Evolutionary conservation across 2,113 vertebrate genomes (phyloP), one percentile per base, ranked within the genome.

Genomic region (Strix uralensis): DNA sequence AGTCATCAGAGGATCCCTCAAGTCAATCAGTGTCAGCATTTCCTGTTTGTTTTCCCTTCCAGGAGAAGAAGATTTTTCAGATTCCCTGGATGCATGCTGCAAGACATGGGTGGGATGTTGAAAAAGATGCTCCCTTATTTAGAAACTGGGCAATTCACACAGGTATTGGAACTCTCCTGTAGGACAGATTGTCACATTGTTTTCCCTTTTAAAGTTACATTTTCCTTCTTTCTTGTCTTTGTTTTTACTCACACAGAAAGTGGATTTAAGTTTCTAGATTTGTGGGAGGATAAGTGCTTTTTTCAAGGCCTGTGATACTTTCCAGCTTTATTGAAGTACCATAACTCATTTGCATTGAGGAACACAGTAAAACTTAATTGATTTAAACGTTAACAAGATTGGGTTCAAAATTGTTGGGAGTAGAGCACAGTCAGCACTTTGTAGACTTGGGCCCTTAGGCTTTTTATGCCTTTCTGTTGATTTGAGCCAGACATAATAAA

Each of bases 71-170:
- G 97, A 99, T 99, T 97, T 99, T 99, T 97, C 99, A 99, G 97
- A 99, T 99, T 96, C 99, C 99, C 6, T 99, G 99, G 99, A 99
- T 99, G 99, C 99, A 99, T 54, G 99, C 99, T 0, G 99, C 99
- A 71, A 98, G 99, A 73, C 99, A 99, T 17, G 99, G 99, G 13
- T 99, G 99, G 99, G 99, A 99, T 85, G 98, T 99, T 81, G 99
- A 99, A 88, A 99, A 99, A 94, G 99, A 99, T 72, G 99, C 99
- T 19, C 98, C 99, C 4, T 98, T 99, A 78, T 99, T 99, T 96
- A 98, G 98, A 96, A 99, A 99, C 96, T 99, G 99, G 99, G 99
- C 99, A 12, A 98, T 99, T 97, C 99, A 99, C 42, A 99, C 99
- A 98, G 99, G 99, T 99, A 98, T 38, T 61, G 38, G 51, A 92